Evolutionary conservation across 1,140 invertebrate genomes (phyloP).

Genomic region (Zelostemma sp.): DNA sequence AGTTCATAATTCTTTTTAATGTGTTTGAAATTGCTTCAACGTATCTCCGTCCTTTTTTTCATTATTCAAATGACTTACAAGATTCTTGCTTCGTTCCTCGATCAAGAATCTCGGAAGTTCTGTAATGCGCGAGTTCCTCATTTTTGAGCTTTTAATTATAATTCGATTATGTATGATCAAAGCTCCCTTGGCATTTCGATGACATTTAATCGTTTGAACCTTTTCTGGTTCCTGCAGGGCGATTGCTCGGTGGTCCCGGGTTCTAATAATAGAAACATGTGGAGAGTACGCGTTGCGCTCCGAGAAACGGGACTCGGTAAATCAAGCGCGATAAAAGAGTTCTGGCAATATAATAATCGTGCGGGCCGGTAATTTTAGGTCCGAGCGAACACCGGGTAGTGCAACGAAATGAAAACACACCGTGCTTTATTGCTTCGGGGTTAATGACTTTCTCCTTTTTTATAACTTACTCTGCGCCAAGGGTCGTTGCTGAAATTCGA

Average conservation of each 20-base stretch:
- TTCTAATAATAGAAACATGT: slow-evolving; percentile 53
- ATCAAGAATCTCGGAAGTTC: neutral
- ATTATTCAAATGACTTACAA: neutral
- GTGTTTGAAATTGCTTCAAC: slow-evolving; percentile 1
- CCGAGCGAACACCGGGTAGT: slow-evolving; percentile 4
- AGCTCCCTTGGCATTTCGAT: neutral
- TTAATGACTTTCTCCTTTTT: slow-evolving; percentile 17
- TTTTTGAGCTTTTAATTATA: slow-evolving; percentile 4
- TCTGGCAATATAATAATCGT: slow-evolving; percentile 20
- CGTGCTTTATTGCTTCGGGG: slow-evolving; percentile 1
- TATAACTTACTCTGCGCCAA: slow-evolving; percentile 1
- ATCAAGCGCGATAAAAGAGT: slow-evolving; percentile 49
- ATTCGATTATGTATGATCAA: neutral
- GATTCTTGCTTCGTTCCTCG: neutral
- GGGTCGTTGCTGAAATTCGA: slow-evolving; percentile 6
- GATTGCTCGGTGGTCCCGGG: slow-evolving; percentile 29
- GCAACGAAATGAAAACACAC: slow-evolving; percentile 21
- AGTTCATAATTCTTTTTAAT: slow-evolving; percentile 15
- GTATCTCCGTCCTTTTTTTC: slow-evolving; percentile 3
- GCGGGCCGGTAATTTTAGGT: slow-evolving; percentile 21
- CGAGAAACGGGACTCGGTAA: slow-evolving; percentile 44
- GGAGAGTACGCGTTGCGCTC: slow-evolving; percentile 27
- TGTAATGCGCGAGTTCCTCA: too few species aligned
- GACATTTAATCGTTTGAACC: slow-evolving; percentile 20
- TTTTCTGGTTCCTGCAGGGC: neutral